Conservation (phyloP, 1,140 invertebrate genomes). For the Drosophila rhopaloa region DNA sequence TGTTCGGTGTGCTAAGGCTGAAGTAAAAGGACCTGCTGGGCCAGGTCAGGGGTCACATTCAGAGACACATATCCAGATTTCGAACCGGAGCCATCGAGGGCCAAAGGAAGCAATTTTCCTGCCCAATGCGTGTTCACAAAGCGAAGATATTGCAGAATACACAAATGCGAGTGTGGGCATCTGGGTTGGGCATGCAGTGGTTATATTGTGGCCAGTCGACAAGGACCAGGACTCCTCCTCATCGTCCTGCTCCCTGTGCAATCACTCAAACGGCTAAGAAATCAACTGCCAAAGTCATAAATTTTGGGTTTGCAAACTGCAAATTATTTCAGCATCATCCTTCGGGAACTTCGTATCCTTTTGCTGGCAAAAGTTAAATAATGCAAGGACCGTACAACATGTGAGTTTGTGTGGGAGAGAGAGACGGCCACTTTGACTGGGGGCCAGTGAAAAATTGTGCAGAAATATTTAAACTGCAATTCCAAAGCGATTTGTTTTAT, state of each 20-base stretch:
- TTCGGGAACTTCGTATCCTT: conserved; percentile 2
- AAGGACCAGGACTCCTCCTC: neutral
- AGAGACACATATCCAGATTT: conserved; percentile 4
- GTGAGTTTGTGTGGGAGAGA: conserved; percentile 10
- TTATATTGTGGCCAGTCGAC: conserved; percentile 15
- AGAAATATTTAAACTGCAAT: conserved; percentile 76
- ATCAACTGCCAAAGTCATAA: conserved; percentile 69
- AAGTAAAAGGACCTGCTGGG: conserved; percentile 9
- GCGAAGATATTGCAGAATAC: conserved; percentile 31
- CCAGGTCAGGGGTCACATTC: conserved; percentile 34
- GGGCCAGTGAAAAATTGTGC: conserved; percentile 43
- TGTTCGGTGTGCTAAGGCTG: conserved; percentile 19
- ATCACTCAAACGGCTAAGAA: conserved; percentile 53
- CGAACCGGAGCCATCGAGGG: neutral
- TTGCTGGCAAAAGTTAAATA: conserved; percentile 56
- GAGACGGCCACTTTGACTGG: conserved; percentile 5
- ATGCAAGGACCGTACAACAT: conserved; percentile 41
- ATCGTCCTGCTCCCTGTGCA: neutral
- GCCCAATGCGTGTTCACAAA: conserved; percentile 62
- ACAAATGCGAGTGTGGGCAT: conserved; percentile 3
- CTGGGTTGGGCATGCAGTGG: conserved; percentile 1
- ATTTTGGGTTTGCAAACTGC: conserved; percentile 51
- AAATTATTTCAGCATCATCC: conserved; percentile 64
- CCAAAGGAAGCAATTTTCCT: conserved; percentile 69
- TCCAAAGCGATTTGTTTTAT: conserved; percentile 74